These are phyloP conservation scores for Urophycis tenuis DNA, from an alignment of 2,797 vertebrate species.

Conservation along the genomic window DNA sequence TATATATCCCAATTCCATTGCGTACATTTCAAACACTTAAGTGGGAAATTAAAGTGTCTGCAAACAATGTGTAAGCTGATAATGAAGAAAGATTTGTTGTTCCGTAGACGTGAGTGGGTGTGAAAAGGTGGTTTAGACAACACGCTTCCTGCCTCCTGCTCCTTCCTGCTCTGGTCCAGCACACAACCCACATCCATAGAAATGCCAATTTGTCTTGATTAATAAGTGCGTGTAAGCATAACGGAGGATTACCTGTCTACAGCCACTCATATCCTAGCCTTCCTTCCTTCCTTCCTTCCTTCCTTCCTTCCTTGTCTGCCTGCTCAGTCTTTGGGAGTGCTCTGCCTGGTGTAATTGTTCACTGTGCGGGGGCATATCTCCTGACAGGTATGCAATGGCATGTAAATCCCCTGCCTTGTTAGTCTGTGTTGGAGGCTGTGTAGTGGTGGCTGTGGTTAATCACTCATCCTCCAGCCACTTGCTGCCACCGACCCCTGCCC, in stretches of 20 bases:
- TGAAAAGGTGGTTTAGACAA: slow-evolving; percentile 22
- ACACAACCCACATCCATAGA: slow-evolving; percentile 43
- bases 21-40: slow-evolving; percentile 44
- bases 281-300: slow-evolving; percentile 21
- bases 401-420: slow-evolving; percentile 67
- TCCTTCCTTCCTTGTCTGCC: not conserved
- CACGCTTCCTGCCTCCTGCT: slow-evolving; percentile 13
- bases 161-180: slow-evolving; percentile 31
- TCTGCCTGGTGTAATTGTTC: slow-evolving; percentile 57
- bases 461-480: not conserved
- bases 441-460: slow-evolving; percentile 64
- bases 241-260: slow-evolving; percentile 8
- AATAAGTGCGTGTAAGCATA: slow-evolving; percentile 27
- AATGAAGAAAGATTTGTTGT: slow-evolving; percentile 45
- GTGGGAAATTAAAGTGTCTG: slow-evolving; percentile 44
- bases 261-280: not conserved
- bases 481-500: slow-evolving; percentile 5
- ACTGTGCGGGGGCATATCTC: slow-evolving; percentile 53
- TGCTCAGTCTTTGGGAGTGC: slow-evolving; percentile 24
- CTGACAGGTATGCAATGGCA: slow-evolving; percentile 65
- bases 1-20: slow-evolving; percentile 30
- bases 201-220: slow-evolving; percentile 61
- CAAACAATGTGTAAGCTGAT: slow-evolving; percentile 39
- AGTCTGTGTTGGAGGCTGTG: slow-evolving; percentile 57
- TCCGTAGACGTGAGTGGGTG: slow-evolving; percentile 21